Base-by-base conservation (phyloP, 2,113 vertebrate species). In the Semicossyphus pulcher region DNA sequence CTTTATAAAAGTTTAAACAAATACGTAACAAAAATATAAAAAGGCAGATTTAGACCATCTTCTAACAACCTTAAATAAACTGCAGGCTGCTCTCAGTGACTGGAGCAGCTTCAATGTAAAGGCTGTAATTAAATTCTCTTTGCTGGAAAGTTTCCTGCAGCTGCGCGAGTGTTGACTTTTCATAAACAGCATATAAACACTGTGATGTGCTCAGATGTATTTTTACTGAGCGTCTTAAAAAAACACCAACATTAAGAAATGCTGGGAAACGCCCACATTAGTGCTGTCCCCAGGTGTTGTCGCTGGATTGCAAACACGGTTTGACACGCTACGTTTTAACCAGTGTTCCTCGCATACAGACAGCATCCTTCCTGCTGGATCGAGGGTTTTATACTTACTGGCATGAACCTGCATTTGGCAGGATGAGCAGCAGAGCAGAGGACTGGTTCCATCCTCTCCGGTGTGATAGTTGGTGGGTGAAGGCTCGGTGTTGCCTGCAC, bases 331-430 rank as follows among this genome's bases (percentile, higher is more conserved):
- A 20, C 12, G 16, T 60, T 53, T 53, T 23, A 10, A 12, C 26
- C 9, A 16, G 2, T 10, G 36, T 34, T 52, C 5, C 41, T 29
- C 51, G 32, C 31, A 32, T 18, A 48, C 32, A 21, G 31, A 29
- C 14, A 51, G 9, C 12, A 16, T 31, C 4, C 14, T 23, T 64
- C 3, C 42, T 25, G 5, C 20, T 18, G 25, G 12, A 15, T 4
- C 20, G 1, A 29, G 10, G 11, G 0, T 52, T 67, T 85, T 18
- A 18, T 52, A 97, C 97, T 97, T 84, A 99, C 97, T 99, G 28
- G 97, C 95, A 47, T 99, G 98, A 80, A 97, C 97, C 81, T 98
- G 97, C 87, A 99, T 93, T 60, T 93, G 92, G 90, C 98, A 99
- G 66, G 94, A 95, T 63, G 94, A 86, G 52, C 98, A 99, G 87